phyloP scores from a whole-genome alignment of 2,113 vertebrate genomes.

The Dicentrarchus labrax region DNA sequence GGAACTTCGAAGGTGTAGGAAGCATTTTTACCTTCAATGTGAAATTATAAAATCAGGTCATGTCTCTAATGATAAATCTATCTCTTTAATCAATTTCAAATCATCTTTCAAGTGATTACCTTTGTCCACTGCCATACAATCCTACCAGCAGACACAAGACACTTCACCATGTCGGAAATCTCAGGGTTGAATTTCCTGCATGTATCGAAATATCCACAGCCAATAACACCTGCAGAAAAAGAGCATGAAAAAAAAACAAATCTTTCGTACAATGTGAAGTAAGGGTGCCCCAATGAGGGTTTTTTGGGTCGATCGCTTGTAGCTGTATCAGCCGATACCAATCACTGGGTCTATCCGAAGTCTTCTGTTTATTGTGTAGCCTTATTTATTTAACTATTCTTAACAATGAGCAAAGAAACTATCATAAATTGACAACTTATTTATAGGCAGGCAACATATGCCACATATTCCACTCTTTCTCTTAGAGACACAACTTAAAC shows the following conservation, averaged over 20 bases:
- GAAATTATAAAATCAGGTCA: conserved; percentile 80
- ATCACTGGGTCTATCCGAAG: too few relatives aligned
- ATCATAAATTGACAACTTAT: too few relatives aligned
- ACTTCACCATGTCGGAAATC: conserved; percentile 81
- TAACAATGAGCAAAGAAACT: too few relatives aligned
- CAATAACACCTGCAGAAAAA: conserved; percentile 84
- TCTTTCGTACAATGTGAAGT: background rate
- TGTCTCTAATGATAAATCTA: background rate
- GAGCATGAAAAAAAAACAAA: background rate
- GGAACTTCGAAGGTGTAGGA: conserved; percentile 92
- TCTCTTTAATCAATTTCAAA: background rate
- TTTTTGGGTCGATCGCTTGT: too few relatives aligned
- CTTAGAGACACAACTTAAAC: too few relatives aligned
- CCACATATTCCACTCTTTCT: too few relatives aligned
- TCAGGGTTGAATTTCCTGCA: conserved; percentile 85
- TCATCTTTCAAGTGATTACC: conserved; percentile 73
- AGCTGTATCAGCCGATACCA: too few relatives aligned
- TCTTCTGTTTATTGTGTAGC: too few relatives aligned
- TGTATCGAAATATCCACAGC: conserved; percentile 87
- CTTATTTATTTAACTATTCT: too few relatives aligned
- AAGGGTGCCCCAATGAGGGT: too few relatives aligned
- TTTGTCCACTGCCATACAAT: conserved; percentile 92
- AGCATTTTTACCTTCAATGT: conserved; percentile 90
- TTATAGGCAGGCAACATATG: too few relatives aligned
- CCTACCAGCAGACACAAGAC: conserved; percentile 85